Conservation (phyloP, 1,140 invertebrate genomes). For the Drosophila teissieri region DNA sequence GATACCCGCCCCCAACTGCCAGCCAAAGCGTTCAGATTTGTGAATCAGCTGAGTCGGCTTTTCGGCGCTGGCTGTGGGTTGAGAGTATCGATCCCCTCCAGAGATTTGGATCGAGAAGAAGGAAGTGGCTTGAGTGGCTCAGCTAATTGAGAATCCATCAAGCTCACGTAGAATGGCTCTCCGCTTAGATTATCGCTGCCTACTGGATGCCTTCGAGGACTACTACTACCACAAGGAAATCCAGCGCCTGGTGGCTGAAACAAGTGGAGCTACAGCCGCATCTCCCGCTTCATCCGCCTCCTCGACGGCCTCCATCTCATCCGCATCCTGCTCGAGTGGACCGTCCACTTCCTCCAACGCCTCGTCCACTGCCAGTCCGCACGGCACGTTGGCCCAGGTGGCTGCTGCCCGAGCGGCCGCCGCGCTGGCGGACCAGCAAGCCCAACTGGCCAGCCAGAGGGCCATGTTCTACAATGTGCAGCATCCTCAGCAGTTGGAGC, state of each 20-base stretch:
- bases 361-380: slow-evolving; percentile 68
- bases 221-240: slow-evolving; percentile 74
- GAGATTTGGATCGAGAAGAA: slow-evolving; percentile 6
- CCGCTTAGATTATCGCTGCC: slow-evolving; percentile 71
- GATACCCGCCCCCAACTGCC: background rate
- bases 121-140: background rate
- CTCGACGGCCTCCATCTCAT: slow-evolving; percentile 23
- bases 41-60: slow-evolving; percentile 15
- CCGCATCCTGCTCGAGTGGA: slow-evolving; percentile 28
- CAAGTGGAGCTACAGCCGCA: slow-evolving; percentile 23
- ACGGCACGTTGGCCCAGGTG: slow-evolving; percentile 40
- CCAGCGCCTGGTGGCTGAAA: slow-evolving; percentile 48
- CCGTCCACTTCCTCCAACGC: slow-evolving; percentile 45
- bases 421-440: slow-evolving; percentile 14
- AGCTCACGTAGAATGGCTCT: background rate
- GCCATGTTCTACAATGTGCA: slow-evolving; percentile 34
- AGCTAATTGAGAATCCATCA: slow-evolving; percentile 1
- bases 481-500: slow-evolving; percentile 42
- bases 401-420: slow-evolving; percentile 53
- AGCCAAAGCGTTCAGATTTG: no score
- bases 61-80: slow-evolving; percentile 7
- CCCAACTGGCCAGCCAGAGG: slow-evolving; percentile 24
- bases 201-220: slow-evolving; percentile 73
- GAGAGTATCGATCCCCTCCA: slow-evolving; percentile 6
- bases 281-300: slow-evolving; percentile 33